phyloP scores from a whole-genome alignment of 2,888 invertebrate species.

The Pristionchus japonicus region DNA sequence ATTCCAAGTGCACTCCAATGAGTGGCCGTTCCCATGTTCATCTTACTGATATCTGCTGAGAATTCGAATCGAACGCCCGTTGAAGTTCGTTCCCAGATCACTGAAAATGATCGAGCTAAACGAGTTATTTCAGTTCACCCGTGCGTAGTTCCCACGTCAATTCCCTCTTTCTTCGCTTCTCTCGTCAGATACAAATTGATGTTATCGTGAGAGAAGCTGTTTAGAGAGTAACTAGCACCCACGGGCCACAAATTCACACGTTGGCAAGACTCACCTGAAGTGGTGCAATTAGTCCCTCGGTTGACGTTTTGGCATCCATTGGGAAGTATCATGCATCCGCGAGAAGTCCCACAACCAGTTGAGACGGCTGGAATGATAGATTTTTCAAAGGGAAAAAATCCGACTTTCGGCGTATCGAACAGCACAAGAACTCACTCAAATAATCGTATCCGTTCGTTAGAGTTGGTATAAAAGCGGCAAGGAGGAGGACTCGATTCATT shows the following conservation, averaged over 20 bases:
- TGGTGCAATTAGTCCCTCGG: constrained; percentile 9
- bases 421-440: not conserved
- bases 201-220: not conserved
- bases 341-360: constrained; percentile 7
- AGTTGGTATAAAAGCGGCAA: not conserved
- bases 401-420: no score
- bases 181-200: not conserved
- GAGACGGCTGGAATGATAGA: not conserved
- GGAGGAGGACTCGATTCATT: not conserved
- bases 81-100: constrained; percentile 7
- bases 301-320: constrained; percentile 9
- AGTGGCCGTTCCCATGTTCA: constrained; percentile 9
- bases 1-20: constrained; percentile 42
- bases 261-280: constrained; percentile 29
- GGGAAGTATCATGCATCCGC: constrained; percentile 39
- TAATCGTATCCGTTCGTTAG: not conserved
- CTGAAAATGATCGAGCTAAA: no score
- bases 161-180: not conserved
- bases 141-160: not conserved
- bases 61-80: constrained; percentile 40
- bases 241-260: not conserved
- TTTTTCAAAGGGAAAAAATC: no score
- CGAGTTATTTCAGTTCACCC: not conserved
- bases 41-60: not conserved
- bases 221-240: not conserved